Conservation (phyloP, 2,113 vertebrate species). For the Herpailurus yagouaroundi region DNA sequence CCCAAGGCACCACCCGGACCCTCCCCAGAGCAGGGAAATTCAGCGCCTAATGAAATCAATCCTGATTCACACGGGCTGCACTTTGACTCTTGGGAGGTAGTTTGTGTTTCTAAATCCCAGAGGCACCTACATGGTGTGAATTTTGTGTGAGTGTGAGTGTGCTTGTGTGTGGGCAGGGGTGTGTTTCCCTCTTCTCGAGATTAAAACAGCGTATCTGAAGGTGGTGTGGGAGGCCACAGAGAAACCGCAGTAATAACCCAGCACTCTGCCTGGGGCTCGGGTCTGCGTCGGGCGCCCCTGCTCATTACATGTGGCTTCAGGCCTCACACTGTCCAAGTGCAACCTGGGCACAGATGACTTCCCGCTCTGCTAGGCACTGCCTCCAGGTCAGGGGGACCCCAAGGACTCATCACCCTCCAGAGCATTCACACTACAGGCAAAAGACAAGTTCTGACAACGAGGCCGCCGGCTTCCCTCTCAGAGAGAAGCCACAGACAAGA, state of each 20-base stretch:
- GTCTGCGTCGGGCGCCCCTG: no score
- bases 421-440: background rate
- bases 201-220: constrained; percentile 48
- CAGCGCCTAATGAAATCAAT: no score
- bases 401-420: background rate
- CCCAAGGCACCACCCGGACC: accelerated
- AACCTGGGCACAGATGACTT: background rate
- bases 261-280: no score
- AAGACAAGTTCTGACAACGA: background rate
- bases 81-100: accelerated
- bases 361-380: background rate
- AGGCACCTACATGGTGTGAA: background rate
- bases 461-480: background rate
- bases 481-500: background rate
- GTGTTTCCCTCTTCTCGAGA: background rate
- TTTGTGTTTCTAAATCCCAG: background rate
- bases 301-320: background rate
- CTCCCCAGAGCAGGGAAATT: background rate
- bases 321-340: background rate
- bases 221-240: background rate
- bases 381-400: background rate
- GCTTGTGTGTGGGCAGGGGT: background rate
- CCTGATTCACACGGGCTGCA: background rate
- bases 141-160: background rate
- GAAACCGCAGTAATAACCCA: background rate